Evolutionary conservation across 2,888 invertebrate species (phyloP).

Genomic region (Carabus problematicus): DNA sequence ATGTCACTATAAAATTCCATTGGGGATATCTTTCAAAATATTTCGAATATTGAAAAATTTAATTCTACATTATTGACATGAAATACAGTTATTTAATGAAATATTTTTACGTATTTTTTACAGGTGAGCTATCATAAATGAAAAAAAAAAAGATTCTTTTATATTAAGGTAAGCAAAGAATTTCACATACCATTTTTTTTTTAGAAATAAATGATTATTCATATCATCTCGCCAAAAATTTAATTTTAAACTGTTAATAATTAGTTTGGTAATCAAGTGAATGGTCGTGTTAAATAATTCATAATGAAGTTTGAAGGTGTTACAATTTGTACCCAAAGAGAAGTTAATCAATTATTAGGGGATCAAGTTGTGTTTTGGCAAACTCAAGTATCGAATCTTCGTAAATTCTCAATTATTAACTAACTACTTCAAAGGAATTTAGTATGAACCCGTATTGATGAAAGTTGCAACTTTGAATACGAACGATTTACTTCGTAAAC

Average conservation of each 20-base stretch:
- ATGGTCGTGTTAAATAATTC: slow-evolving; percentile 16
- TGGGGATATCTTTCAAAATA: too few relatives aligned
- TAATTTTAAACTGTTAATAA: slow-evolving; percentile 4
- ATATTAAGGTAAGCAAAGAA: too few relatives aligned
- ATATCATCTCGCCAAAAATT: background rate
- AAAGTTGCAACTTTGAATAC: too few relatives aligned
- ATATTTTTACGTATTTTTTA: too few relatives aligned
- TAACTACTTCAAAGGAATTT: slow-evolving; percentile 38
- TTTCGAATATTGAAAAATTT: too few relatives aligned
- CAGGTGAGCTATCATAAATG: too few relatives aligned
- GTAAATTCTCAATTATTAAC: slow-evolving; percentile 39
- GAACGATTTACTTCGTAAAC: too few relatives aligned
- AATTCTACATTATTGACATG: too few relatives aligned
- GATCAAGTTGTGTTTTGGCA: slow-evolving; percentile 32
- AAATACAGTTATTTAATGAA: too few relatives aligned
- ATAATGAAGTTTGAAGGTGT: slow-evolving; percentile 24
- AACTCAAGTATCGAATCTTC: slow-evolving; percentile 39
- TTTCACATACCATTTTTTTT: slow-evolving; percentile 1
- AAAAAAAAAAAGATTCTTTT: too few relatives aligned
- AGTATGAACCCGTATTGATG: background rate
- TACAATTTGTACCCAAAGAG: slow-evolving; percentile 32
- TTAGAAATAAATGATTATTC: background rate
- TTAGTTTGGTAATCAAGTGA: slow-evolving; percentile 19
- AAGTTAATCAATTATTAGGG: slow-evolving; percentile 39
- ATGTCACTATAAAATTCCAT: too few relatives aligned